Conservation (phyloP, 2,888 invertebrate species). For the Nycteola revayana region DNA sequence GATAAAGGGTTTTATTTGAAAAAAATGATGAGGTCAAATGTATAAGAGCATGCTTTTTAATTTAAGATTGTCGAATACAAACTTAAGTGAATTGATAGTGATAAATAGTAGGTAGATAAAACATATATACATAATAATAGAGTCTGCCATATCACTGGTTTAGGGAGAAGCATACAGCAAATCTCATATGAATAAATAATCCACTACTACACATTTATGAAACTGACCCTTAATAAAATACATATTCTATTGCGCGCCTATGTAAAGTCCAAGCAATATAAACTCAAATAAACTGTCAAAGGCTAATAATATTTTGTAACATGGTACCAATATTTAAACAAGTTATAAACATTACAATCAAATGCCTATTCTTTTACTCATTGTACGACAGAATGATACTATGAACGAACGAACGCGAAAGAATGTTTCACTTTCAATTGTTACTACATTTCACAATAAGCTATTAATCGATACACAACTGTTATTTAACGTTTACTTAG, state of each 20-base stretch:
- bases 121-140: too few relatives aligned
- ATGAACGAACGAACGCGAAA: constrained; percentile 24
- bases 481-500: constrained; percentile 58
- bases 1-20: too few relatives aligned
- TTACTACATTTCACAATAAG: constrained; percentile 37
- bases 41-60: too few relatives aligned
- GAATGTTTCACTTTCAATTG: constrained; percentile 52
- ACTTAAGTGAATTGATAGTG: too few relatives aligned
- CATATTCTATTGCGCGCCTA: constrained; percentile 1
- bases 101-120: too few relatives aligned
- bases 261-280: not conserved
- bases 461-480: constrained; percentile 65
- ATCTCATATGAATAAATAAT: too few relatives aligned
- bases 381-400: constrained; percentile 11
- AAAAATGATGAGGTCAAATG: too few relatives aligned
- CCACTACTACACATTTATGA: too few relatives aligned
- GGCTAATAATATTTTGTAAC: not conserved
- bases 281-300: not conserved
- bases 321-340: not conserved
- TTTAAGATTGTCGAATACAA: too few relatives aligned
- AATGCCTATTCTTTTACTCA: constrained; percentile 6
- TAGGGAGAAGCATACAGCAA: too few relatives aligned
- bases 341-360: constrained; percentile 2
- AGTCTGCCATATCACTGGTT: constrained; percentile 43
- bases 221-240: not conserved